These are phyloP conservation scores for Vulpes lagopus DNA, from an alignment of 2,113 vertebrate genomes.

Conservation along the genomic window DNA sequence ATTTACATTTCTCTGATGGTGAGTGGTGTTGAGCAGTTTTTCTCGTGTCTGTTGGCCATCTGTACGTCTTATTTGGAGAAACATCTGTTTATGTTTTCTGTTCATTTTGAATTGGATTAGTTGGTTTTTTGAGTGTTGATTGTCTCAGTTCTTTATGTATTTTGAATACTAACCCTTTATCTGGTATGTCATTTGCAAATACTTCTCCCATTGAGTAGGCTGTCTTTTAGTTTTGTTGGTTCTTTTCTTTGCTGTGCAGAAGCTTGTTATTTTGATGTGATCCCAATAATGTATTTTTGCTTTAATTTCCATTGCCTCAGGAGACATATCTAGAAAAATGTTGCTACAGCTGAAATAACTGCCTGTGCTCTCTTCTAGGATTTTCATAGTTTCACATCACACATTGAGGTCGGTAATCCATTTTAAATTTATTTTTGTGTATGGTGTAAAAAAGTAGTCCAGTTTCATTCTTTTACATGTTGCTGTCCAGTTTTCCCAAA, in stretches of 20 bases:
- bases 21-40: background rate
- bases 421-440: background rate
- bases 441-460: background rate
- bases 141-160: background rate
- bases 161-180: background rate
- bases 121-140: background rate
- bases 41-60: background rate
- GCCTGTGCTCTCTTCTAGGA: background rate
- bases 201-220: background rate
- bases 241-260: background rate
- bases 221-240: background rate
- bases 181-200: background rate
- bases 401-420: background rate
- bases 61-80: background rate
- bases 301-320: background rate
- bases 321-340: background rate
- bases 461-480: background rate
- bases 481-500: background rate
- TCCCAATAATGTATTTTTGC: background rate
- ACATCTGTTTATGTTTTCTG: background rate
- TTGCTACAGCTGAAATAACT: background rate
- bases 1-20: background rate
- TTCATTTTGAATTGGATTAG: background rate
- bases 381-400: background rate
- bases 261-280: background rate